Evolutionary conservation across 2,888 invertebrate genomes (phyloP), one percentile per base, ranked within the genome.

Genomic region (Platycheirus rosarum): DNA sequence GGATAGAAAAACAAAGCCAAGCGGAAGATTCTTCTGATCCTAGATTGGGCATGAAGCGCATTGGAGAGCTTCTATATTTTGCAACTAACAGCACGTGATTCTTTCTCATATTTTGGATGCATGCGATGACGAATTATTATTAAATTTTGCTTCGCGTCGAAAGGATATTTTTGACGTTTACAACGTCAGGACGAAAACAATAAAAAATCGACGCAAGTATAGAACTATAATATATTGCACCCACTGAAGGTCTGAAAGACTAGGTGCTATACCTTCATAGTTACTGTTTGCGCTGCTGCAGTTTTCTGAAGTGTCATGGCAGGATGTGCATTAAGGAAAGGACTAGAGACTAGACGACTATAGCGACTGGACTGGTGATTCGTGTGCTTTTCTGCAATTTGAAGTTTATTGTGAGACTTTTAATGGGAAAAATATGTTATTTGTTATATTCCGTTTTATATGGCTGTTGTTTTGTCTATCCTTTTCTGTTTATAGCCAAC

Each of bases 401-500:
- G 69, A 79, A 79, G 75, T 79, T 79, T 79, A 79, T 79, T 79
- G 79, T 49, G 49, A 69, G 68, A 75, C 32, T 79, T 74, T 75
- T 79, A 79, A 79, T 79, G 79, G 75, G 69, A 79, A 79, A 79
- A 79, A 79, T 79, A 75, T 79, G 79, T 79, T 79, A 79, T 75
- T 69, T 75, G 79, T 79, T 77, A 65, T 70, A 63, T 65, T 71
- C 55, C 66, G 49, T 63, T 75, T 75, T 42, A 18, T 44, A 48
- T 66, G 63, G 44, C 20, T 9, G 29, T 2, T 48, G 2, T 69
- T 32, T 26, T 42, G n/a, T 32, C 26, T n/a, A 6, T 32, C 29
- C 8, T 5, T 23, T 6, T 23, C 23, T 32, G 29, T 32, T 32
- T 29, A 23, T 42, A 49, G 42, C 76, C 71, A 73, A 57, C 63